phyloP scores from a whole-genome alignment of 2,797 vertebrate genomes.

The Pangasius mekongensis region DNA sequence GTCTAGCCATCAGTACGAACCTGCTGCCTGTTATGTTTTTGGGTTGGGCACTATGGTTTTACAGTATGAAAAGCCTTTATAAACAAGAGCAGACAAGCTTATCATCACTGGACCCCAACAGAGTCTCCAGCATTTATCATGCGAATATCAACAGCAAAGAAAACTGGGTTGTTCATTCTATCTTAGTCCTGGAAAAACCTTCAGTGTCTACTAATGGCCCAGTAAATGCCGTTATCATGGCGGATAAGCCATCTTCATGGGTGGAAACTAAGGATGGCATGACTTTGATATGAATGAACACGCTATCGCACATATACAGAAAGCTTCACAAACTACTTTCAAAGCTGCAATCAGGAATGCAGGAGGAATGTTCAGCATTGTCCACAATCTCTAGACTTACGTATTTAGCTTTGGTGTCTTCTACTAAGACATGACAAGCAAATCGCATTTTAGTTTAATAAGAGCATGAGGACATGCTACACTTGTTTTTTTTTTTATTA shows the following conservation, averaged over 20 bases:
- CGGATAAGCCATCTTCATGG: neutral
- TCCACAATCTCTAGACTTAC: neutral
- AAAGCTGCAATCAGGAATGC: neutral
- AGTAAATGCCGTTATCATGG: no score
- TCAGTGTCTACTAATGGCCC: neutral
- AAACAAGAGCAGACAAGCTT: slow-evolving; percentile 5
- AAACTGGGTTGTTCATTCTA: neutral
- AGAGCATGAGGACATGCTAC: no score
- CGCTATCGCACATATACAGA: neutral
- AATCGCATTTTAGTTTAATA: neutral
- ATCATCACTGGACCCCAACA: neutral
- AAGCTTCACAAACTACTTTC: neutral
- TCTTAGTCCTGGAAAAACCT: neutral
- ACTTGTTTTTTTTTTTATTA: neutral
- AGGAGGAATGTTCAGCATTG: neutral
- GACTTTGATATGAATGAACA: neutral
- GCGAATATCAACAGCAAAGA: neutral
- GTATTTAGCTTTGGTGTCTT: no score
- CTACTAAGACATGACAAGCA: neutral
- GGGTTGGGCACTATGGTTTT: neutral
- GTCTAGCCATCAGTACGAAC: neutral
- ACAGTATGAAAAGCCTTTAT: neutral
- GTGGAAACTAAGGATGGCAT: neutral
- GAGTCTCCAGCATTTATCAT: neutral
- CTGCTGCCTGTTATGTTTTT: neutral